Percentiles rank a stretch among this genome's conserved stretches.
phyloP scores from a whole-genome alignment of 2,113 vertebrate genomes.

The Phalacrocorax aristotelis region DNA sequence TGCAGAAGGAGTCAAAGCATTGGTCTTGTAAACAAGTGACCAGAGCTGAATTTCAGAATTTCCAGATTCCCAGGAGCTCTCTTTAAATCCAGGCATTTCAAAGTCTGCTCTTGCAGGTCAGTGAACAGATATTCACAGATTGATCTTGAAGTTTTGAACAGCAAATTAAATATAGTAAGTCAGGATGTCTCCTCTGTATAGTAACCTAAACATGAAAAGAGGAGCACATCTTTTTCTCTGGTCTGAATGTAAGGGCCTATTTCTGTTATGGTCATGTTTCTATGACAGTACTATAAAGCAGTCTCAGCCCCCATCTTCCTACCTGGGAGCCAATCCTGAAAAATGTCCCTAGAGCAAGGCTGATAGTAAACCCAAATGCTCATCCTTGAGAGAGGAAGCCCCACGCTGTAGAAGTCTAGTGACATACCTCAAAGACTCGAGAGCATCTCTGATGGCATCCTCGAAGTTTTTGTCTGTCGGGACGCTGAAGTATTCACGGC shows the following conservation, averaged over 20 bases:
- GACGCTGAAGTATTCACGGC: conserved; percentile 84
- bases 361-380: neutral
- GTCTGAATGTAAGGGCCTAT: neutral
- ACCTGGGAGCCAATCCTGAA: neutral
- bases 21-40: neutral
- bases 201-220: neutral
- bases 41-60: neutral
- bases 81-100: neutral
- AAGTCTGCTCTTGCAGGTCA: neutral
- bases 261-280: neutral
- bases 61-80: neutral
- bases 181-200: neutral
- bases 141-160: neutral
- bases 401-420: accelerated
- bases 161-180: neutral
- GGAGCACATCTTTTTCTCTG: neutral
- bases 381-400: neutral
- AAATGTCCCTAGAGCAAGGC: neutral
- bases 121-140: neutral
- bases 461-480: conserved; percentile 84
- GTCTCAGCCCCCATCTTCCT: neutral
- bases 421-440: conserved; percentile 82
- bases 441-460: conserved; percentile 79
- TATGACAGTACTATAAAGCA: neutral
- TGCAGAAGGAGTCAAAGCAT: neutral